These are phyloP conservation scores for Pygocentrus nattereri DNA, from an alignment of 2,797 vertebrate genomes.

Conservation along the genomic window DNA sequence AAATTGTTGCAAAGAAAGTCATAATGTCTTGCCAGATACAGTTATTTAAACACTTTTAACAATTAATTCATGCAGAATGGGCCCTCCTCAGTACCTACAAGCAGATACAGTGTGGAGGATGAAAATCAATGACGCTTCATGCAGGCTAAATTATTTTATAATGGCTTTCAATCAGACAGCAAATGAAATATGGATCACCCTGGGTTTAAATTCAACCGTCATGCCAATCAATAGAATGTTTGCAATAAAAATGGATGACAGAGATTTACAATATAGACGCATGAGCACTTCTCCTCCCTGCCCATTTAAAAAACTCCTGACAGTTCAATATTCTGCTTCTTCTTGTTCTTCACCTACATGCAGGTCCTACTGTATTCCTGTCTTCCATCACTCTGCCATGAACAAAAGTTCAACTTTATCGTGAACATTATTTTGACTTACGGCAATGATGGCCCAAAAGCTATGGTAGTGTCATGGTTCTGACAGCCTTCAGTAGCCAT, in stretches of 20 bases:
- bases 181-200: conserved; percentile 61
- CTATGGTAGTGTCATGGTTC: conserved; percentile 13
- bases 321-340: conserved; percentile 41
- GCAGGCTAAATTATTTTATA: conserved; percentile 39
- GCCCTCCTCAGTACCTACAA: neutral
- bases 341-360: neutral
- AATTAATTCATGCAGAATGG: neutral
- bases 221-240: conserved; percentile 53
- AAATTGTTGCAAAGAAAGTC: neutral
- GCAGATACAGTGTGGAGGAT: conserved; percentile 14
- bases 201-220: conserved; percentile 53
- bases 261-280: conserved; percentile 50
- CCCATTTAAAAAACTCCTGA: conserved; percentile 42
- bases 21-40: neutral
- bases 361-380: neutral
- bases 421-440: conserved; percentile 38
- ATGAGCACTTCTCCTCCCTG: conserved; percentile 24
- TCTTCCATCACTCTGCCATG: conserved; percentile 1
- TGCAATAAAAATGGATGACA: conserved; percentile 40
- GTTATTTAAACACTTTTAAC: conserved; percentile 10
- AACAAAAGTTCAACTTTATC: conserved; percentile 40
- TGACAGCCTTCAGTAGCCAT: conserved; percentile 29
- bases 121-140: conserved; percentile 46
- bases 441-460: conserved; percentile 3
- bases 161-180: conserved; percentile 52